Base-by-base conservation (phyloP, 2,888 invertebrate genomes). In the Petrolisthes cinctipes region DNA sequence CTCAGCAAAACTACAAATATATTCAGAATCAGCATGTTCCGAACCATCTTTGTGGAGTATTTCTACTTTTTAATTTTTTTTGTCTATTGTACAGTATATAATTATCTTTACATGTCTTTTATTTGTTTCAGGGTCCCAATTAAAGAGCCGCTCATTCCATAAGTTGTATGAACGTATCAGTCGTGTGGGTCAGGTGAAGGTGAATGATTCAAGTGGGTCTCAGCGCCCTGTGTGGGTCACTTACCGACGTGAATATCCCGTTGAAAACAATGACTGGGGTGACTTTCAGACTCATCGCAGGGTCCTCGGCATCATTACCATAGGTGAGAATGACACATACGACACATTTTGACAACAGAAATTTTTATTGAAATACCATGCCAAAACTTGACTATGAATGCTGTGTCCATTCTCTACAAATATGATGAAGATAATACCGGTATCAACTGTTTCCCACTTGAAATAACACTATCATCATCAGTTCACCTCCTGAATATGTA, bases 221-320 rank as follows among this genome's bases (percentile, higher is more conserved):
- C 94, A 95, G 0, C 94, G 97, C 91, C 96, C 96, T 91, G 96
- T 98, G 92, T 95, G 96, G 94, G 95, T 97, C 23, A 95, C 97
- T 88, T 98, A 97, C 93, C 95, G 97, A n/a, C 95, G 96, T 92
- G 96, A 96, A 89, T 97, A 99, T 94, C 97, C 97, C 4, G 96
- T 97, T 9, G 98, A 98, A 92, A 98, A 98, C 93, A 98, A 98
- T 94, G 98, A 98, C 92, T 99, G 98, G 98, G 98, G 98, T 7
- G 98, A 98, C 92, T 99, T 98, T 93, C 97, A 98, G 94, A 97
- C 98, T 11, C 98, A 98, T 93, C 92, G 98, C 89, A 95, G 97
- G 91, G 94, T 98, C 11, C 93, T 98, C 68, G 98, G 98, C 1
- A 94, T 99, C 11, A 95, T 99, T 90, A 97, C 97, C 0, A 94